Evolutionary conservation across 2,113 vertebrate genomes (phyloP).

Genomic region (Rhabdomys dilectus): DNA sequence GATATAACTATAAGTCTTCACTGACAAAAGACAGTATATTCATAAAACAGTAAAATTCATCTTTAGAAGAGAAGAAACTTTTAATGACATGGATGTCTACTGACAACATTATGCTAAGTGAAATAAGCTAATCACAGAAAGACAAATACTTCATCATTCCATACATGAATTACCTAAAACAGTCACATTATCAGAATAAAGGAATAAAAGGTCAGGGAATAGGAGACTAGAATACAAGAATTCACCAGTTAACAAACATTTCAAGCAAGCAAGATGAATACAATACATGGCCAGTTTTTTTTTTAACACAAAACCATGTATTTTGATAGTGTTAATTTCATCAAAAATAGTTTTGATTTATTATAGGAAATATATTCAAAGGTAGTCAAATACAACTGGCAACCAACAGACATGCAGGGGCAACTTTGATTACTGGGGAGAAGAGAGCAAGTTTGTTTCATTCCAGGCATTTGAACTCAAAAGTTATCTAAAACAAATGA

Average conservation of each 20-base stretch:
- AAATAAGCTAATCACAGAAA: not conserved
- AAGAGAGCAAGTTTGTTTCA: not conserved
- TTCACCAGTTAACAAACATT: not conserved
- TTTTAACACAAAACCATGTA: slow-evolving; percentile 9
- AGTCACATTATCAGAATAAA: not conserved
- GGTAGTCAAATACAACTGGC: not conserved
- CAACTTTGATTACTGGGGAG: not conserved
- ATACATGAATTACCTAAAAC: not conserved
- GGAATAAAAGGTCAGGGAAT: not conserved
- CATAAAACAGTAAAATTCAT: not conserved
- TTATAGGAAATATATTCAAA: slow-evolving; percentile 9
- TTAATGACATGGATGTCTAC: not conserved
- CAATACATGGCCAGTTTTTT: not conserved
- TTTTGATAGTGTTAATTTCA: slow-evolving; percentile 29
- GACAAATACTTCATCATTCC: not conserved
- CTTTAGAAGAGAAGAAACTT: not conserved
- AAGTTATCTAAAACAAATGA: not conserved
- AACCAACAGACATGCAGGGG: not conserved
- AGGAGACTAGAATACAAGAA: too few relatives aligned
- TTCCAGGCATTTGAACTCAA: slow-evolving; percentile 29
- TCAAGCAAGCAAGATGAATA: not conserved
- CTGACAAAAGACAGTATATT: not conserved
- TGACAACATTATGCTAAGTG: not conserved
- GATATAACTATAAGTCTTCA: slow-evolving; percentile 2
- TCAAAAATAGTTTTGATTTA: slow-evolving; percentile 10